Evolutionary conservation across 2,113 vertebrate genomes (phyloP).

Genomic region (Pangasianodon gigas): DNA sequence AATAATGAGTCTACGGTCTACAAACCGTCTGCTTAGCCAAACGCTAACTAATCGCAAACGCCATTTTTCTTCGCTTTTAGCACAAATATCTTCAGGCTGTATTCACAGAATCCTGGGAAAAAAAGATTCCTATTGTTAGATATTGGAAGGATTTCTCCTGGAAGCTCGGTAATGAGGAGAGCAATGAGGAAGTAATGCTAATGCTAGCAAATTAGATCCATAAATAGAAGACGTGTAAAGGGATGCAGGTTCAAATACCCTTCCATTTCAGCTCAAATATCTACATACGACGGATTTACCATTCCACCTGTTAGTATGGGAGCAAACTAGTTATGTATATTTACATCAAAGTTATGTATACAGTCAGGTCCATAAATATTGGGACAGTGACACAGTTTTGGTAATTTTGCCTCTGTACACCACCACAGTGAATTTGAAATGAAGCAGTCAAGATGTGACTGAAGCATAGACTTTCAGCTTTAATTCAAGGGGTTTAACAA

Average conservation of each 20-base stretch:
- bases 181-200: not conserved
- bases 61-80: not conserved
- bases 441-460: no score
- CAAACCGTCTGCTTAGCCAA: slow-evolving; percentile 26
- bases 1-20: slow-evolving; percentile 45
- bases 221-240: not conserved
- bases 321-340: no score
- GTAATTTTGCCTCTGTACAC: no score
- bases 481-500: no score
- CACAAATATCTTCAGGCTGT: not conserved
- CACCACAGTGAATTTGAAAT: no score
- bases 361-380: no score
- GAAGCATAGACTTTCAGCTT: no score
- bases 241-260: not conserved
- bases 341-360: no score
- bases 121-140: not conserved
- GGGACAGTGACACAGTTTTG: no score
- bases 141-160: not conserved
- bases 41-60: slow-evolving; percentile 16
- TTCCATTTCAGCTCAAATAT: not conserved
- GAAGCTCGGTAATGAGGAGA: not conserved
- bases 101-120: not conserved
- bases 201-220: not conserved
- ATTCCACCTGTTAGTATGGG: not conserved
- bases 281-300: not conserved